These are phyloP conservation scores for Spinibarbus caldwelli DNA, from an alignment of 2,797 vertebrate genomes.

Conservation along the genomic window DNA sequence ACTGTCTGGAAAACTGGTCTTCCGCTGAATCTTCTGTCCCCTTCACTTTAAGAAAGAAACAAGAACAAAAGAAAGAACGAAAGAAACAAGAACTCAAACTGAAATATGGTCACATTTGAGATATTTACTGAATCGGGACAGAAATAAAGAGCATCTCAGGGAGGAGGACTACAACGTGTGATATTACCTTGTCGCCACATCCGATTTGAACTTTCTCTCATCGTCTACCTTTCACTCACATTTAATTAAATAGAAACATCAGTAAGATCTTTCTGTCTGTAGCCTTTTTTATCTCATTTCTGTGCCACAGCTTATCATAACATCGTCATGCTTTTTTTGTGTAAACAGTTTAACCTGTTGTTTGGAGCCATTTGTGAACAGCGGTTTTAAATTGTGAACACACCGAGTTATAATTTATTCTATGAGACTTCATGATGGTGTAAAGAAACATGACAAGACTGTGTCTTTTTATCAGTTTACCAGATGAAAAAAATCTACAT, in stretches of 20 bases:
- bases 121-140: constrained; percentile 13
- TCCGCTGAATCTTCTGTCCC: neutral
- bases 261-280: constrained; percentile 9
- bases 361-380: constrained; percentile 50
- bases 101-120: neutral
- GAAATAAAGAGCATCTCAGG: constrained; percentile 14
- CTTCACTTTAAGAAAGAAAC: neutral
- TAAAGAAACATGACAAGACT: constrained; percentile 43
- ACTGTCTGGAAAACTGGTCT: neutral
- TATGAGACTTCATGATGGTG: constrained; percentile 37
- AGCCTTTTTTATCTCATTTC: constrained; percentile 27
- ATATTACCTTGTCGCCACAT: constrained; percentile 20
- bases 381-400: constrained; percentile 51
- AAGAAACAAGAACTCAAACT: too few relatives aligned
- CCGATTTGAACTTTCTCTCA: constrained; percentile 14
- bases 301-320: constrained; percentile 3
- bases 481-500: constrained; percentile 13
- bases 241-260: constrained; percentile 41
- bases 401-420: constrained; percentile 54
- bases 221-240: constrained; percentile 35
- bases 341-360: constrained; percentile 48
- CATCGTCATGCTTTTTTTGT: constrained; percentile 19
- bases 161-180: neutral
- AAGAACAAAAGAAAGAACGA: neutral
- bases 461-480: constrained; percentile 46